phyloP scores from a whole-genome alignment of 2,113 vertebrate species.

The Scopus umbretta region DNA sequence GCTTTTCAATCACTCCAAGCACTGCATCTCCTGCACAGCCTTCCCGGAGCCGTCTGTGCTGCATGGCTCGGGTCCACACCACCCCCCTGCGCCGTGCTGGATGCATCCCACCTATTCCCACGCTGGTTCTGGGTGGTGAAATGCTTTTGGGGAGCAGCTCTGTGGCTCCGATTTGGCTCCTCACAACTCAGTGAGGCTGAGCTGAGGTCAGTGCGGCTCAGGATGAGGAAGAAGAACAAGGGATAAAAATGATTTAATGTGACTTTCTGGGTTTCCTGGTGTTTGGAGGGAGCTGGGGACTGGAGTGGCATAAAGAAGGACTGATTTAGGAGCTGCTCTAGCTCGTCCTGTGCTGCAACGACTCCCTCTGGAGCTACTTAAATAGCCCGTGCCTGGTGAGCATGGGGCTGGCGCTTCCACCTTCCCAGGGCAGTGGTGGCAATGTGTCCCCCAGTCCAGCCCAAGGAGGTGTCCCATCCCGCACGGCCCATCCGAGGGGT shows the following conservation, averaged over 20 bases:
- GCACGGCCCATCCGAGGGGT: fast-evolving
- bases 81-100: fast-evolving
- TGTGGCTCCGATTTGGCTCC: fast-evolving
- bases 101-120: background rate
- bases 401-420: background rate
- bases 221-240: background rate
- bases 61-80: fast-evolving
- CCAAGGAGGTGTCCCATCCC: fast-evolving
- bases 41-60: fast-evolving
- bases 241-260: background rate
- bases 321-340: slow-evolving; percentile 3
- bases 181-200: fast-evolving
- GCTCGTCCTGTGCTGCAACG: background rate
- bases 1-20: background rate
- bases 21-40: background rate
- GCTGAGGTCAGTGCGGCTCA: background rate
- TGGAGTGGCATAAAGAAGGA: background rate
- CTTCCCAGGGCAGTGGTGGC: fast-evolving
- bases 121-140: background rate
- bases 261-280: background rate
- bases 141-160: background rate
- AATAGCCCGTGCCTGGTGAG: background rate
- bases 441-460: background rate
- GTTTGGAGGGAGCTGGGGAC: background rate
- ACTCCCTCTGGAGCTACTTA: background rate